These are phyloP conservation scores for Sebastes nivosus DNA, from an alignment of 2,797 vertebrate species.

Conservation along the genomic window DNA sequence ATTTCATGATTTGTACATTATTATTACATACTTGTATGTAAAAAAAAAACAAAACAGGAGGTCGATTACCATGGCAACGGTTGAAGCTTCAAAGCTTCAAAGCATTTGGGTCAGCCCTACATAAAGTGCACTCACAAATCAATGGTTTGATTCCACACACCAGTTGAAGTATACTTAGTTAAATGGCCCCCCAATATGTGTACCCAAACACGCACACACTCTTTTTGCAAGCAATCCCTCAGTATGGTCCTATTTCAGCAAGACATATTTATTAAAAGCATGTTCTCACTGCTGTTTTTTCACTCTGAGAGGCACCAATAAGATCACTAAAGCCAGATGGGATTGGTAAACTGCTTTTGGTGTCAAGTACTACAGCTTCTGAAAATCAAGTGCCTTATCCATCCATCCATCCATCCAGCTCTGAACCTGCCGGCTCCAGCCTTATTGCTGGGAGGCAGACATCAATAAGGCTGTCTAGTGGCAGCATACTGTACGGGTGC, in stretches of 20 bases:
- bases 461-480: conserved; percentile 42
- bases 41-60: too few relatives aligned
- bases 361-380: conserved; percentile 20
- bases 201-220: neutral
- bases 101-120: too few relatives aligned
- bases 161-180: neutral
- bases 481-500: conserved; percentile 20
- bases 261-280: conserved; percentile 10
- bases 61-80: too few relatives aligned
- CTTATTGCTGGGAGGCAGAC: neutral
- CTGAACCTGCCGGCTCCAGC: neutral
- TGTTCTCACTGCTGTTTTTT: neutral
- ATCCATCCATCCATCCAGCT: neutral
- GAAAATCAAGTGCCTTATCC: conserved; percentile 5
- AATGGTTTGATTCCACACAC: neutral
- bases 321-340: neutral
- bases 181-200: neutral
- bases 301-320: neutral
- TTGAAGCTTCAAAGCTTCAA: too few relatives aligned
- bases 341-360: conserved; percentile 17
- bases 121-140: neutral
- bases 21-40: too few relatives aligned
- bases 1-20: too few relatives aligned
- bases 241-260: neutral
- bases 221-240: neutral